phyloP scores from a whole-genome alignment of 1,140 invertebrate species.

The Zaprionus tsacasi region DNA sequence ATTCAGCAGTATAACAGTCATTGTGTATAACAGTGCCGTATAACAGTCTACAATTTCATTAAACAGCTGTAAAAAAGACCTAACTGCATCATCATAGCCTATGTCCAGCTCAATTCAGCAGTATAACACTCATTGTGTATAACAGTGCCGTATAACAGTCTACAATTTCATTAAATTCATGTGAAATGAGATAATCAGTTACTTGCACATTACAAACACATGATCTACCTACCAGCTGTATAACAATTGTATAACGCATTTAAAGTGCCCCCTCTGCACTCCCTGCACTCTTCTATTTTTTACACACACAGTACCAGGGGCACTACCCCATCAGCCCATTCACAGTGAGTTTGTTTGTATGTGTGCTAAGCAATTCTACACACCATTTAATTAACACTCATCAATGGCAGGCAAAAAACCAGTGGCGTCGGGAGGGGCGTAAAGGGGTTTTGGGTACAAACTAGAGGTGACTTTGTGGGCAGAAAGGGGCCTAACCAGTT shows the following conservation, averaged over 20 bases:
- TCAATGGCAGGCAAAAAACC: not conserved
- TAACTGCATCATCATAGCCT: too few species aligned
- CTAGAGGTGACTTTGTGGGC: too few species aligned
- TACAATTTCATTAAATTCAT: not conserved
- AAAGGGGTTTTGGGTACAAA: too few species aligned
- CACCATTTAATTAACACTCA: slow-evolving; percentile 69
- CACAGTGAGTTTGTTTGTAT: slow-evolving; percentile 25
- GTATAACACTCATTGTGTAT: slow-evolving; percentile 7
- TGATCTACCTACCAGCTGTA: slow-evolving; percentile 7
- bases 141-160: slow-evolving; percentile 12
- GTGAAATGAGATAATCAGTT: not conserved
- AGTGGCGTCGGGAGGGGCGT: not conserved
- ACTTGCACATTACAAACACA: slow-evolving; percentile 2
- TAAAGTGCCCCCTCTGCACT: not conserved
- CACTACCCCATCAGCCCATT: not conserved
- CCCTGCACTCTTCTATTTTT: not conserved
- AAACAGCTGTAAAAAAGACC: not conserved
- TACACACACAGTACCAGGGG: too few species aligned
- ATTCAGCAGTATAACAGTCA: slow-evolving; percentile 6
- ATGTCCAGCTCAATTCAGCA: too few species aligned
- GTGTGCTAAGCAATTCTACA: slow-evolving; percentile 62
- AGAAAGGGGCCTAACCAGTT: slow-evolving; percentile 24
- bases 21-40: slow-evolving; percentile 11
- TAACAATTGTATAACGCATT: slow-evolving; percentile 32
- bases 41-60: not conserved